Conservation (phyloP, 2,113 vertebrate genomes). For the Thalassarche chlororhynchos region DNA sequence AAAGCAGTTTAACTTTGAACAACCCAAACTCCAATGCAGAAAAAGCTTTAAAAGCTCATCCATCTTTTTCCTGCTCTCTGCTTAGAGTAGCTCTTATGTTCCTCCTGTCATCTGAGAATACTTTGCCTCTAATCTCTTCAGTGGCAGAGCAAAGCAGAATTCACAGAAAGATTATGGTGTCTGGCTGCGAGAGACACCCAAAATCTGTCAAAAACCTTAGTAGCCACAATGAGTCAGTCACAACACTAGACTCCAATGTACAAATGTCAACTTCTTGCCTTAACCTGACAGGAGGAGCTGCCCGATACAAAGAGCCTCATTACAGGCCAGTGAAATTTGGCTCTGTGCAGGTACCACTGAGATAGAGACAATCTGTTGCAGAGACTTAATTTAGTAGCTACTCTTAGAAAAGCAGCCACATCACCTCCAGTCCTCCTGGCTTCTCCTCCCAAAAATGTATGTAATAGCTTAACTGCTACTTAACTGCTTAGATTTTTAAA, state of each 20-base stretch:
- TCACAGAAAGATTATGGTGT: neutral
- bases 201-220: neutral
- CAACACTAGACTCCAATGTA: neutral
- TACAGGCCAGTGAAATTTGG: neutral
- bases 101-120: neutral
- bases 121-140: neutral
- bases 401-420: neutral
- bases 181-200: neutral
- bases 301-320: rapidly evolving
- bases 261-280: neutral
- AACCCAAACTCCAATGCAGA: neutral
- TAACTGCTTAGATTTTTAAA: neutral
- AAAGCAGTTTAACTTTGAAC: neutral
- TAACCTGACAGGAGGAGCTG: neutral
- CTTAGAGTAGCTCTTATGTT: neutral
- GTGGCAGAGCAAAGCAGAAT: neutral
- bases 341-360: neutral
- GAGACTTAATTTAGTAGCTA: rapidly evolving
- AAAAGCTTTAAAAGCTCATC: neutral
- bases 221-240: neutral
- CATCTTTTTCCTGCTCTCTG: neutral
- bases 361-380: rapidly evolving
- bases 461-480: neutral
- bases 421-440: neutral
- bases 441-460: neutral